Percentiles rank a stretch among this genome's conserved stretches.
Evolutionary conservation across 2,797 vertebrate genomes (phyloP).

Genomic region (Falco peregrinus): DNA sequence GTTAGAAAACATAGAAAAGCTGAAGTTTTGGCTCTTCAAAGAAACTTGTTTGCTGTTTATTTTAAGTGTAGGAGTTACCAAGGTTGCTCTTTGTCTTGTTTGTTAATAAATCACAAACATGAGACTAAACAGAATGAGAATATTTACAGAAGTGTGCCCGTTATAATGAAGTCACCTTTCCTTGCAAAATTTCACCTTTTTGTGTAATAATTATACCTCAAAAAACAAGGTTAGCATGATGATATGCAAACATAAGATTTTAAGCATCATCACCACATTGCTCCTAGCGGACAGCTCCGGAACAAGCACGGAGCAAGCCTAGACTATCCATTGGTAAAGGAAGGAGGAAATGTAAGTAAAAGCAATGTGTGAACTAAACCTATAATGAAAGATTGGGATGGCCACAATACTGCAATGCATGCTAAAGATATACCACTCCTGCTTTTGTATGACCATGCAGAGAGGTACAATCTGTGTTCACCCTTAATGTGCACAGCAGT

Average conservation of each 20-base stretch:
- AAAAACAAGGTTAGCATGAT: constrained; percentile 49
- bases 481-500: rapidly evolving
- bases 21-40: neutral
- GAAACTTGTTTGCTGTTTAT: neutral
- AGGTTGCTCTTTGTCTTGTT: constrained; percentile 1
- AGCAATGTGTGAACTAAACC: neutral
- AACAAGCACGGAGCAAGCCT: neutral
- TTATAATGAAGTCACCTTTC: constrained; percentile 42
- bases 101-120: constrained; percentile 45
- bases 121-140: neutral
- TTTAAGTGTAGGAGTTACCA: neutral
- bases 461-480: neutral
- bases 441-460: rapidly evolving
- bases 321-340: neutral
- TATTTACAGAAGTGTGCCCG: constrained; percentile 40
- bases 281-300: neutral
- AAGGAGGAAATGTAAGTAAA: neutral
- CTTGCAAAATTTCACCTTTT: constrained; percentile 44
- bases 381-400: rapidly evolving
- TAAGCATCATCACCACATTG: neutral
- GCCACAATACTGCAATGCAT: neutral
- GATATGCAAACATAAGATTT: constrained; percentile 50
- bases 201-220: constrained; percentile 55
- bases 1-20: neutral
- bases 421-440: neutral